Evolutionary conservation across 2,797 vertebrate genomes (phyloP), one percentile per base, ranked within the genome.

Genomic region (Centroberyx gerrardi): DNA sequence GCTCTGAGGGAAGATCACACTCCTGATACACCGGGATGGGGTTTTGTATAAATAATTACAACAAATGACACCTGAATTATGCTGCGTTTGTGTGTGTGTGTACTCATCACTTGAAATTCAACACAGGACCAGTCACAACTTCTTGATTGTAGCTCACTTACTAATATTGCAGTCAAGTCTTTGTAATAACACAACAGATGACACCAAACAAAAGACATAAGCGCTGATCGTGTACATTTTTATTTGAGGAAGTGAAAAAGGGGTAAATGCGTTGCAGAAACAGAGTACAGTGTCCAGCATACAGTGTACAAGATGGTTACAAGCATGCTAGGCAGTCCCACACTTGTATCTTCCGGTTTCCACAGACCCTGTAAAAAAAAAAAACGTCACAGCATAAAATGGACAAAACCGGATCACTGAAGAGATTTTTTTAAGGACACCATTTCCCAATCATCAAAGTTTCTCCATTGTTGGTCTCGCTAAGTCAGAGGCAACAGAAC

Each of bases 1-100:
- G 72, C 79, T 87, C 83, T 81, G 82, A 82, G 54, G 62, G 62
- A 60, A 83, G 72, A 60, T 87, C 69, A 76, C 66, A 6, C 59
- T 88, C 61, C 74, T 74, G 70, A 82, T 36, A 68, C 27, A 75
- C 70, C 68, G 74, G 80, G 78, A 68, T 54, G 53, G 22, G 3
- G 8, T 84, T 92, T 94, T 92, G 82, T 91, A 92, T 91, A 91
- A 91, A 93, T 87, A 69, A 89, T 85, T 91, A 61, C 72, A 89
- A 87, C 36, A 78, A 82, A 67, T 82, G 69, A 31, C 4, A 15
- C 15, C 29, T 58, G 29, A 66, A 87, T 66, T 71, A 81, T 72
- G 87, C 87, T 67, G 83, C 44, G 58, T 83, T 53, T 84, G 33
- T 73, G 8, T 28, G 2, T 52, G 36, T 81, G 27, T 66, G 3